Evolutionary conservation across 1,140 invertebrate genomes (phyloP).

Genomic region (Myzus persicae): DNA sequence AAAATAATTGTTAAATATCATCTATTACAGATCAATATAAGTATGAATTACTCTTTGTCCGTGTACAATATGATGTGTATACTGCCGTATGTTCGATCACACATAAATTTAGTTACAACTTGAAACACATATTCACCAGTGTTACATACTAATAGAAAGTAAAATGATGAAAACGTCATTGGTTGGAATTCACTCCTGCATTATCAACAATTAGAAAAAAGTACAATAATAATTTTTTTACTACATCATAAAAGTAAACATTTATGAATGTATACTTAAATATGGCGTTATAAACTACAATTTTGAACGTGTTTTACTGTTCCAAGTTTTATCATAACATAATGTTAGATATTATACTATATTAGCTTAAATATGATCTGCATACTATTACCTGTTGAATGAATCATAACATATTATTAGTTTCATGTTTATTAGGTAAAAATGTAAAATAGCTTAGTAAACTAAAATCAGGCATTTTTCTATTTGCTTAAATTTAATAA

Average conservation of each 20-base stretch:
- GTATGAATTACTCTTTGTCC: background rate
- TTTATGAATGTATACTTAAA: slow-evolving; percentile 10
- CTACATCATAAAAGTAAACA: background rate
- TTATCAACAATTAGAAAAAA: background rate
- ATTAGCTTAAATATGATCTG: too few species aligned
- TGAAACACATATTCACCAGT: background rate
- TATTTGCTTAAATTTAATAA: too few species aligned
- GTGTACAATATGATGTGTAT: background rate
- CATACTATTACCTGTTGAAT: background rate
- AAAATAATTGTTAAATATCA: background rate
- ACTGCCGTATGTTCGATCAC: background rate
- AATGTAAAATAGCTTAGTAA: background rate
- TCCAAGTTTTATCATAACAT: background rate
- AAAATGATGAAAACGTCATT: background rate
- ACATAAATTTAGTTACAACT: background rate
- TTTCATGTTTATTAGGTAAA: background rate
- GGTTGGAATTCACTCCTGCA: background rate
- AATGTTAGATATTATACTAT: background rate
- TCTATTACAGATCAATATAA: background rate
- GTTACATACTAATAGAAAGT: background rate
- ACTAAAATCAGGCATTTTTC: background rate
- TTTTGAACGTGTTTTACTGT: background rate
- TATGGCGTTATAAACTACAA: background rate
- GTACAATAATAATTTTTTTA: background rate
- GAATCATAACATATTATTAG: background rate